phyloP scores from a whole-genome alignment of 2,797 vertebrate genomes.

The Rhynchotus rufescens region DNA sequence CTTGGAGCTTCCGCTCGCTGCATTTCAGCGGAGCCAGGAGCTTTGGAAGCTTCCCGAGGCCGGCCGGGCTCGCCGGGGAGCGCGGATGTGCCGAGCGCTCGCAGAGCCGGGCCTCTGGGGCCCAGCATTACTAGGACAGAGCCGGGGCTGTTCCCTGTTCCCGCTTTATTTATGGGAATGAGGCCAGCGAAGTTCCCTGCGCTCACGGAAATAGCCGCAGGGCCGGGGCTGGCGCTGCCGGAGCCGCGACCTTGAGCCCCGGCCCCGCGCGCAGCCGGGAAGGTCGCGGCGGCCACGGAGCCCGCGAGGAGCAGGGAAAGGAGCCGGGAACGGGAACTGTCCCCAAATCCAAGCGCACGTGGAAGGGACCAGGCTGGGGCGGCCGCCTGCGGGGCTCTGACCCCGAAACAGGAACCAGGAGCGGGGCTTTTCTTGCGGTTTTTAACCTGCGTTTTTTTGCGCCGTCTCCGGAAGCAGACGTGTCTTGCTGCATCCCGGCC shows the following conservation, averaged over 20 bases:
- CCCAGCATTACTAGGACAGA: constrained; percentile 71
- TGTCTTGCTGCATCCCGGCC: background rate
- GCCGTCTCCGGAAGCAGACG: background rate
- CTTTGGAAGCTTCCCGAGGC: background rate
- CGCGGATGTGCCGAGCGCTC: constrained; percentile 18
- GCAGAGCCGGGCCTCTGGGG: constrained; percentile 54
- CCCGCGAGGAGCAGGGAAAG: too few relatives aligned
- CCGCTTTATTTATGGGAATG: constrained; percentile 76
- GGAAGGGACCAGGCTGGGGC: too few relatives aligned
- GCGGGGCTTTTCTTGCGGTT: background rate
- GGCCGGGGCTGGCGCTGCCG: constrained; percentile 27
- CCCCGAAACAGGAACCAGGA: constrained; percentile 54
- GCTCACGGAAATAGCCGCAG: constrained; percentile 44
- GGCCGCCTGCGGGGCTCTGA: background rate
- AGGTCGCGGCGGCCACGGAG: background rate
- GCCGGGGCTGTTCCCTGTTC: constrained; percentile 66
- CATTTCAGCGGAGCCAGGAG: background rate
- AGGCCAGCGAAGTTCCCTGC: constrained; percentile 64
- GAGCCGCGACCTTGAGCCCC: constrained; percentile 58
- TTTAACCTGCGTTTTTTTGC: background rate
- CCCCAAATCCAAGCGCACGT: too few relatives aligned
- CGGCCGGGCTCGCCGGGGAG: background rate
- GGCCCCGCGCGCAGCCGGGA: background rate
- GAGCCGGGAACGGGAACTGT: too few relatives aligned
- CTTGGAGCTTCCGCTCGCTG: background rate